These are phyloP conservation scores for Andrena bicolor DNA, from an alignment of 2,888 invertebrate species.

Conservation along the genomic window DNA sequence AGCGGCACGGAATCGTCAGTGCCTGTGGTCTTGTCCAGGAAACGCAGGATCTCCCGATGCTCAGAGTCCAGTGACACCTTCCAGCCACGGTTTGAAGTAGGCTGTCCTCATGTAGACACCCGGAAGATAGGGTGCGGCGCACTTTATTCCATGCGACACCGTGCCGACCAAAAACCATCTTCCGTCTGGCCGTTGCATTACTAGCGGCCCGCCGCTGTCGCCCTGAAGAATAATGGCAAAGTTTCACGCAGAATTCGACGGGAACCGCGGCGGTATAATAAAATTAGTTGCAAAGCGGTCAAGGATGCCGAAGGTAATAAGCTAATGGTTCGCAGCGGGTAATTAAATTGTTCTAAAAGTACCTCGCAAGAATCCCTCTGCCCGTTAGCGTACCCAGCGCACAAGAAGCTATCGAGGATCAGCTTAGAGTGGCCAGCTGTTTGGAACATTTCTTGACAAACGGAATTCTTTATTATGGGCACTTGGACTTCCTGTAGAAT, in stretches of 20 bases:
- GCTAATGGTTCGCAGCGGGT: constrained; percentile 2
- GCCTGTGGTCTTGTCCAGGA: constrained; percentile 44
- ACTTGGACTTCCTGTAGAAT: constrained; percentile 96
- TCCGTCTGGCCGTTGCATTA: constrained; percentile 93
- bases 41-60: constrained; percentile 33
- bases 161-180: constrained; percentile 96
- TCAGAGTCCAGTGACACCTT: constrained; percentile 87
- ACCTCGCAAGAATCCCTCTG: constrained; percentile 97
- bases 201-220: constrained; percentile 96
- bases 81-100: constrained; percentile 96
- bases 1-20: constrained; percentile 73
- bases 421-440: constrained; percentile 95
- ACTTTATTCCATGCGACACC: constrained; percentile 97
- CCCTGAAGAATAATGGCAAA: constrained; percentile 87
- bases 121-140: constrained; percentile 95
- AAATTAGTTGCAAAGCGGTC: background rate
- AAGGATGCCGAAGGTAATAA: background rate
- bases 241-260: background rate
- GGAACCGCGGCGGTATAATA: background rate
- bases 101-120: constrained; percentile 98
- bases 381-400: constrained; percentile 96
- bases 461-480: constrained; percentile 95
- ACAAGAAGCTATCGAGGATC: constrained; percentile 94
- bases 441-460: constrained; percentile 97
- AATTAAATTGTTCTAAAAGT: constrained; percentile 52